Evolutionary conservation across 2,113 vertebrate species (phyloP).

Genomic region (Myanophis thanlyinensis): DNA sequence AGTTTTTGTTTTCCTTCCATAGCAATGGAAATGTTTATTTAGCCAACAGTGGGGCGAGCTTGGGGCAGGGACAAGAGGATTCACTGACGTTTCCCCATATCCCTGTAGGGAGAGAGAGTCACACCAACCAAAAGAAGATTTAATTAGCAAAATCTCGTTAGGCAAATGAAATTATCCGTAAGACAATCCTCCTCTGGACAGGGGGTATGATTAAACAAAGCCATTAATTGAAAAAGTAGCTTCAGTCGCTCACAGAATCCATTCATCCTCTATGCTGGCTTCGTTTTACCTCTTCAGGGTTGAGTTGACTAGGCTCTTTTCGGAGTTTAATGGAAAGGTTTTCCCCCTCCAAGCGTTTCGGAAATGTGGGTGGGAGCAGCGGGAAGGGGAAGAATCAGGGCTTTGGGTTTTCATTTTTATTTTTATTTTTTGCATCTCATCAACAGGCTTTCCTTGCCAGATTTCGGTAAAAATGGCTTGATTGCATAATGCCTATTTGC

Average conservation of each 20-base stretch:
- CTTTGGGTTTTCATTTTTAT: not conserved
- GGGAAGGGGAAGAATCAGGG: conserved; percentile 1
- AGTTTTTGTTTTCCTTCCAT: conserved; percentile 2
- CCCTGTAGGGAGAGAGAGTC: conserved; percentile 80
- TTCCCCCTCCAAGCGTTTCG: not conserved
- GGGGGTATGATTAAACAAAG: conserved; percentile 81
- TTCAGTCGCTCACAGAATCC: conserved; percentile 62
- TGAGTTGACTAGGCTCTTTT: conserved; percentile 22
- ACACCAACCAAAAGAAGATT: conserved; percentile 91
- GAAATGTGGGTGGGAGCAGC: conserved; percentile 18
- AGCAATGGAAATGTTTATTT: conserved; percentile 82
- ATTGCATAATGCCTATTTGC: conserved; percentile 74
- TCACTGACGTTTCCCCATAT: conserved; percentile 78
- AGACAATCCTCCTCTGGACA: conserved; percentile 94
- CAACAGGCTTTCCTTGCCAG: conserved; percentile 58
- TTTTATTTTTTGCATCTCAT: conserved; percentile 55
- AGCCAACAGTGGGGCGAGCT: conserved; percentile 65
- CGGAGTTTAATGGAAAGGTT: not conserved
- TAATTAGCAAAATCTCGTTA: conserved; percentile 99
- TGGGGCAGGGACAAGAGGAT: conserved; percentile 56
- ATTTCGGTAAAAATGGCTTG: conserved; percentile 69
- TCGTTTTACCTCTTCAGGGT: conserved; percentile 43
- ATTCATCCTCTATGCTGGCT: conserved; percentile 39
- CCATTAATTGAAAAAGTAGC: conserved; percentile 74
- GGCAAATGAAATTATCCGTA: conserved; percentile 97